Conservation (phyloP, 2,113 vertebrate genomes). For the Martes martes region DNA sequence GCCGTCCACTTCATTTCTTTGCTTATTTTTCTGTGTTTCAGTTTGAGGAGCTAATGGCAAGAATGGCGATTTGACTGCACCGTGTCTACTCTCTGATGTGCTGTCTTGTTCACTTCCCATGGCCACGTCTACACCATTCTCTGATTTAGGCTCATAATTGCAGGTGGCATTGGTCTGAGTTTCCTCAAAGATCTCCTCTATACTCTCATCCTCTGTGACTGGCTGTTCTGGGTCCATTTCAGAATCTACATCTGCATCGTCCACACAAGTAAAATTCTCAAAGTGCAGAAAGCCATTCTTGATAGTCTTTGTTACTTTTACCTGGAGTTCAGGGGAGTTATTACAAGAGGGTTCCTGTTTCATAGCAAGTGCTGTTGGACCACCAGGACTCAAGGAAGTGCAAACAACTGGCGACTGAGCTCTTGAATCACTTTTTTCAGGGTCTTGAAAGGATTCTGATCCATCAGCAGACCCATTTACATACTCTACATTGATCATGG, state of each 20-base stretch:
- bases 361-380: slow-evolving; percentile 71
- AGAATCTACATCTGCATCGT: slow-evolving; percentile 76
- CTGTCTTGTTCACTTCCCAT: slow-evolving; percentile 72
- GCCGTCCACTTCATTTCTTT: slow-evolving; percentile 73
- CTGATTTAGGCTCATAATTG: slow-evolving; percentile 72
- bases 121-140: slow-evolving; percentile 69
- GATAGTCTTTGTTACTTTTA: slow-evolving; percentile 74
- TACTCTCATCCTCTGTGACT: slow-evolving; percentile 74
- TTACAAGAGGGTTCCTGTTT: slow-evolving; percentile 72
- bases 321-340: slow-evolving; percentile 76
- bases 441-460: slow-evolving; percentile 80
- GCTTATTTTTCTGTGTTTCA: slow-evolving; percentile 74
- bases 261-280: slow-evolving; percentile 75
- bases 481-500: slow-evolving; percentile 89
- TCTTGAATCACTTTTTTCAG: slow-evolving; percentile 77
- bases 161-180: slow-evolving; percentile 71
- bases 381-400: slow-evolving; percentile 70
- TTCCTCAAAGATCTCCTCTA: slow-evolving; percentile 75
- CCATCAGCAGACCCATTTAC: slow-evolving; percentile 82
- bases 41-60: slow-evolving; percentile 71
- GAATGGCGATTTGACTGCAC: slow-evolving; percentile 70
- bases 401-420: slow-evolving; percentile 74
- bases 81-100: slow-evolving; percentile 68
- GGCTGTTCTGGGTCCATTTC: slow-evolving; percentile 75
- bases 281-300: slow-evolving; percentile 77